Base-by-base conservation (phyloP, 1,140 invertebrate genomes). In the Lethrus apterus region DNA sequence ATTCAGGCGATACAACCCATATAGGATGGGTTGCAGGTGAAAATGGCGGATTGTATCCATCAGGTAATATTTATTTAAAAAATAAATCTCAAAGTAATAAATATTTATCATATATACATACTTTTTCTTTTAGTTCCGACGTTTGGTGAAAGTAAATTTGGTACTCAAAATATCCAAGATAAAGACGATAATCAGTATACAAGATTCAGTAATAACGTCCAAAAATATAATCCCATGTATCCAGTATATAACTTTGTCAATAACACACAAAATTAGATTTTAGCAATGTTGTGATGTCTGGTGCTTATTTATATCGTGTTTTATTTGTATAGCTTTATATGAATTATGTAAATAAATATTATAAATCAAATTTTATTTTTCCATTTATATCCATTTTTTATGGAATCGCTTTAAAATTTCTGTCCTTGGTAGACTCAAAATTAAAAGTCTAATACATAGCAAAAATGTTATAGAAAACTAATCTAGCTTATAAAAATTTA, bases 131-230 rank as follows among this genome's bases (percentile, higher is more conserved):
- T 10, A 57, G 76, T 75, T 72, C 74, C 73, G 19, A 68, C 71
- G 24, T 76, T 73, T 48, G 69, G 68, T 41, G 73, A 76, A 56
- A 69, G 68, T 4, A 55, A 65, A 23, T 68, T 67, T 46, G 60
- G 62, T 3, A 66, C 70, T 0, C 61, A 64, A n/a, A 70, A 56
- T 50, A 69, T 76, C 9, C 59, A 64, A 13, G 70, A 73, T 41
- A 58, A 62, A 2, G 68, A 68, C 13, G 75, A 77, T 57, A 71
- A 68, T 4, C 70, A 75, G 11, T 57, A 76, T 34, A 67, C 73
- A 3, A 62, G 67, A 48, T 65, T 74, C 11, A 52, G n/a, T 24
- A 46, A 48, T 18, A 44, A 46, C 21, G 32, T 9, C 11, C 41
- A 50, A 40, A 5, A 38, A 19, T 55, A 45, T 35, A 33, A 18